Conservation (phyloP, 2,888 invertebrate species). For the Nomada hirtipes region DNA sequence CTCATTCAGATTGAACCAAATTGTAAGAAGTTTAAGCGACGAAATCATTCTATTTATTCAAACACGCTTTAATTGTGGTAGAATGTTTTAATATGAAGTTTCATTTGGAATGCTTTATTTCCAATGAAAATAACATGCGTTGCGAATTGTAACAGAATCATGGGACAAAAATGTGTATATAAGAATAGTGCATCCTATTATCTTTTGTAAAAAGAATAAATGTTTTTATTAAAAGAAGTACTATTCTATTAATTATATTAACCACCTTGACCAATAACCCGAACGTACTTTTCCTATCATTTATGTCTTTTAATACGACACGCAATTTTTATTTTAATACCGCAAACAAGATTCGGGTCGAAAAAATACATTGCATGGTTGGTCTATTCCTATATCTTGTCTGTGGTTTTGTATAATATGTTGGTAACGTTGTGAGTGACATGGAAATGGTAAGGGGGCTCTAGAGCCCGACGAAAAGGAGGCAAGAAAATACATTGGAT, state of each 20-base stretch:
- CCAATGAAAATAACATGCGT: neutral
- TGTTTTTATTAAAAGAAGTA: constrained; percentile 10
- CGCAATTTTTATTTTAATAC: no score
- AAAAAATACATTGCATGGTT: no score
- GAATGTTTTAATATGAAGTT: constrained; percentile 17
- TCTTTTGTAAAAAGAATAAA: constrained; percentile 14
- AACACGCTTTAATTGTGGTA: constrained; percentile 66
- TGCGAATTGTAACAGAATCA: constrained; percentile 2
- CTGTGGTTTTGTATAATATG: no score
- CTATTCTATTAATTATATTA: constrained; percentile 12
- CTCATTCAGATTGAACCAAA: constrained; percentile 69
- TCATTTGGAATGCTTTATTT: constrained; percentile 6
- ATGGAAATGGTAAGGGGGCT: no score
- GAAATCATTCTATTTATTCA: constrained; percentile 84
- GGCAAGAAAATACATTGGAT: no score
- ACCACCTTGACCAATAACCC: neutral
- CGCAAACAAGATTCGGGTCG: no score
- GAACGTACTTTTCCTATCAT: no score
- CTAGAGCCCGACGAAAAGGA: no score
- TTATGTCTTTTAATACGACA: no score
- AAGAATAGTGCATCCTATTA: neutral
- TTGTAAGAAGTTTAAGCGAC: constrained; percentile 83
- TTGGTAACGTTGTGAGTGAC: no score
- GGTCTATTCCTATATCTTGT: no score
- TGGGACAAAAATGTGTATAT: constrained; percentile 12